phyloP scores from a whole-genome alignment of 2,113 vertebrate species.

The Burhinus oedicnemus region DNA sequence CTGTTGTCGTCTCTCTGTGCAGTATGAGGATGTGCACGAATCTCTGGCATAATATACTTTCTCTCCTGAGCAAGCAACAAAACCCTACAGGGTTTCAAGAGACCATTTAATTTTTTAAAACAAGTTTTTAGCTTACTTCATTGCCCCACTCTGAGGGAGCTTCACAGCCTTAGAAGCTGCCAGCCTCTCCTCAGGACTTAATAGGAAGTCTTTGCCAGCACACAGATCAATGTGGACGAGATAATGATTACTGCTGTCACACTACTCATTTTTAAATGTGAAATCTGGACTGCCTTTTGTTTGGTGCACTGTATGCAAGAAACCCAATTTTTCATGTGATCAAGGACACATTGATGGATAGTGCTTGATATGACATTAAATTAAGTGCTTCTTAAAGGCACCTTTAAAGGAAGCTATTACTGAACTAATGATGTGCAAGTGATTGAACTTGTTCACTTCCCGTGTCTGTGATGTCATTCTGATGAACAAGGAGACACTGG shows the following conservation, averaged over 20 bases:
- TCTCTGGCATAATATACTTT: background rate
- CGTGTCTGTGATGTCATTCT: background rate
- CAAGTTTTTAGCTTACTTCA: slow-evolving; percentile 36
- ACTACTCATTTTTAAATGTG: slow-evolving; percentile 34
- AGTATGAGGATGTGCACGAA: background rate
- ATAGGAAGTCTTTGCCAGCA: slow-evolving; percentile 31
- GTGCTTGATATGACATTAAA: slow-evolving; percentile 27
- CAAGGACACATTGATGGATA: slow-evolving; percentile 21
- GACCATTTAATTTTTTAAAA: slow-evolving; percentile 25
- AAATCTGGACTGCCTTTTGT: slow-evolving; percentile 42
- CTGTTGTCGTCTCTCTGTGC: background rate
- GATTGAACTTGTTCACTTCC: slow-evolving; percentile 35
- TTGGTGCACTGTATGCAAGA: slow-evolving; percentile 1
- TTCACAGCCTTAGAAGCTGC: background rate
- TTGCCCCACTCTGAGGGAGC: background rate
- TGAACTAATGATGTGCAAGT: slow-evolving; percentile 22
- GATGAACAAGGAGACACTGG: background rate
- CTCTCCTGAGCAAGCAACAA: background rate
- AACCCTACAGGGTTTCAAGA: background rate
- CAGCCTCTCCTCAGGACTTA: slow-evolving; percentile 21
- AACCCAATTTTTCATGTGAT: slow-evolving; percentile 12
- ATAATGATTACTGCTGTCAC: slow-evolving; percentile 61
- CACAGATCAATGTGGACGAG: slow-evolving; percentile 4
- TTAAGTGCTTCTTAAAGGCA: slow-evolving; percentile 43
- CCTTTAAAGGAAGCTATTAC: slow-evolving; percentile 30